phyloP scores from a whole-genome alignment of 2,113 vertebrate genomes.

The Erinaceus europaeus region DNA sequence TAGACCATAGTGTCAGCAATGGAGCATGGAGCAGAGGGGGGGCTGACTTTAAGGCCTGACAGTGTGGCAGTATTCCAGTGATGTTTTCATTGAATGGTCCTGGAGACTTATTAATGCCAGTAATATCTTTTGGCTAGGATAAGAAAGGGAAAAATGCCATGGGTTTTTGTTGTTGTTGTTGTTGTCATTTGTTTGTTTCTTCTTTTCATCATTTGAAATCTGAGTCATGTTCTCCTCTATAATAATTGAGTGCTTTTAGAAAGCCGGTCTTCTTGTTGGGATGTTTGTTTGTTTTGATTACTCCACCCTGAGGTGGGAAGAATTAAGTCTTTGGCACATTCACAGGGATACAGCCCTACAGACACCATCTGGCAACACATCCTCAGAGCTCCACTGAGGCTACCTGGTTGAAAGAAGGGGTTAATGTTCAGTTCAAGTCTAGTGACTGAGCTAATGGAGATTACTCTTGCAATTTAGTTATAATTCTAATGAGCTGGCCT shows the following conservation, averaged over 20 bases:
- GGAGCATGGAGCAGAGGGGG: no score
- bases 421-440: constrained; percentile 66
- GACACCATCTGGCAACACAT: constrained; percentile 8
- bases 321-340: constrained; percentile 66
- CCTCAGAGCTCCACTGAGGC: background rate
- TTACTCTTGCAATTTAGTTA: constrained; percentile 68
- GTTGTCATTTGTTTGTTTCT: background rate
- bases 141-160: background rate
- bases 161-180: no score
- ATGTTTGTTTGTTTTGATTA: constrained; percentile 66
- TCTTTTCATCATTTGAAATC: background rate
- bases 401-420: constrained; percentile 49
- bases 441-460: constrained; percentile 74
- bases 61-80: background rate
- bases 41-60: no score
- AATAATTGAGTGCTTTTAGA: constrained; percentile 46
- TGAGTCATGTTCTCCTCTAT: background rate
- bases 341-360: constrained; percentile 22
- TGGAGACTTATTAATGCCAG: background rate
- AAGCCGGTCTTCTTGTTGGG: constrained; percentile 9
- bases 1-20: no score
- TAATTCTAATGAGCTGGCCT: constrained; percentile 70
- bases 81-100: constrained; percentile 48
- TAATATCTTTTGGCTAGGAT: constrained; percentile 10
- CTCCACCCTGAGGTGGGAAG: constrained; percentile 61